These are phyloP conservation scores for Dendropsophus ebraccatus DNA, from an alignment of 2,113 vertebrate species.

Conservation along the genomic window DNA sequence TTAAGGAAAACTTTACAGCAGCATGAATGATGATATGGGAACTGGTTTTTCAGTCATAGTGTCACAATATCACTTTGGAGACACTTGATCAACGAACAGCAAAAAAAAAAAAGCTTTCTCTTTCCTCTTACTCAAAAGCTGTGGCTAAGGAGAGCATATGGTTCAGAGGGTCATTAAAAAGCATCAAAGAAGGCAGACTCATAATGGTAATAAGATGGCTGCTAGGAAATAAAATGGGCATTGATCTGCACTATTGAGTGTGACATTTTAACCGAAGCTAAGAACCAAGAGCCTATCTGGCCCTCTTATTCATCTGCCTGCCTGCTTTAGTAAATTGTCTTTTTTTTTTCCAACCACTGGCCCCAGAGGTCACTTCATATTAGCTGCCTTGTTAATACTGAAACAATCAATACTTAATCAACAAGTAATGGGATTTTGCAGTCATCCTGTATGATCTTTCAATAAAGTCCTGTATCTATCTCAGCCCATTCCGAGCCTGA, in stretches of 20 bases:
- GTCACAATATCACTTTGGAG: slow-evolving; percentile 69
- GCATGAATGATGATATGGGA: background rate
- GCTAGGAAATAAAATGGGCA: slow-evolving; percentile 93
- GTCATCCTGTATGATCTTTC: slow-evolving; percentile 99
- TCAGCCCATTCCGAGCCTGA: slow-evolving; percentile 82
- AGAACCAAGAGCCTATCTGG: slow-evolving; percentile 85
- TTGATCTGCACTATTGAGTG: slow-evolving; percentile 94
- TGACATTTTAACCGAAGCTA: slow-evolving; percentile 98
- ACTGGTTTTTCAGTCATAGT: slow-evolving; percentile 67
- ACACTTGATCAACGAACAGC: slow-evolving; percentile 71
- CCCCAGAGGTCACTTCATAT: slow-evolving; percentile 98
- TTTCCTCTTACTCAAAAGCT: slow-evolving; percentile 79
- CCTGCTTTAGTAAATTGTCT: slow-evolving; percentile 87
- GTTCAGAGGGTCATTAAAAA: slow-evolving; percentile 89
- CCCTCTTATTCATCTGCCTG: slow-evolving; percentile 82
- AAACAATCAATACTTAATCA: slow-evolving; percentile 99
- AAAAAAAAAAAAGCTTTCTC: slow-evolving; percentile 65
- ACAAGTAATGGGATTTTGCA: slow-evolving; percentile 99
- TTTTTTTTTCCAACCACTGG: slow-evolving; percentile 83
- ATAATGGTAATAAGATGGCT: slow-evolving; percentile 89
- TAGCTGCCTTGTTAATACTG: slow-evolving; percentile 99
- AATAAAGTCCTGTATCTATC: slow-evolving; percentile 98
- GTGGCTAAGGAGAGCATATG: slow-evolving; percentile 76
- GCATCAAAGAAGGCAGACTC: slow-evolving; percentile 86
- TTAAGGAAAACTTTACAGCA: background rate